A percentile compares a stretch with the other conserved stretches of the same genome.
These are phyloP conservation scores for Trachelus troglodyta DNA, from an alignment of 2,888 invertebrate species.

Conservation along the genomic window DNA sequence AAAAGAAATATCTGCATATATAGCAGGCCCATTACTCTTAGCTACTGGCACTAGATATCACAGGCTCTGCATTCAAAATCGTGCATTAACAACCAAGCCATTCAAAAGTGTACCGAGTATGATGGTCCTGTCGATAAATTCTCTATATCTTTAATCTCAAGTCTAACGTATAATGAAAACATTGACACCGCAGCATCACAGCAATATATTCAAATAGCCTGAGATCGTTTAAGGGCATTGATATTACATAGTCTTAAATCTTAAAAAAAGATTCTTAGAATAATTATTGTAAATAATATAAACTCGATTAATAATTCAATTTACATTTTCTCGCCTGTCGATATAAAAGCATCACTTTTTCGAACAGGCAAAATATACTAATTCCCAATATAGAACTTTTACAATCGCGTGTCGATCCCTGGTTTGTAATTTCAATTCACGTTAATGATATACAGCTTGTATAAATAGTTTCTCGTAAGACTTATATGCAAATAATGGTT, in stretches of 20 bases:
- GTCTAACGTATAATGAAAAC: background rate
- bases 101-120: background rate
- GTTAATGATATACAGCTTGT: background rate
- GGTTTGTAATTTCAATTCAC: background rate
- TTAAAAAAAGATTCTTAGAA: no score
- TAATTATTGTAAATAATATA: no score
- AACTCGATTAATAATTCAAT: background rate
- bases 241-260: no score
- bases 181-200: background rate
- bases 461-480: background rate
- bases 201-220: background rate
- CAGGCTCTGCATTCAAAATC: constrained; percentile 15
- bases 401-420: background rate
- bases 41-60: constrained; percentile 11
- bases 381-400: background rate
- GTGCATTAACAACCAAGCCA: background rate
- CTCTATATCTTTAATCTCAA: background rate
- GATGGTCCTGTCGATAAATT: background rate
- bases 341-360: no score
- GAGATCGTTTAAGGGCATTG: no score
- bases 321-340: no score
- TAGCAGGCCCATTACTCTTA: constrained; percentile 16
- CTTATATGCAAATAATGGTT: background rate
- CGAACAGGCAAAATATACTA: no score
- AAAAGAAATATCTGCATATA: constrained; percentile 24